These are phyloP conservation scores for Drosophila fuyamai DNA, from an alignment of 1,140 invertebrate genomes.

Conservation along the genomic window DNA sequence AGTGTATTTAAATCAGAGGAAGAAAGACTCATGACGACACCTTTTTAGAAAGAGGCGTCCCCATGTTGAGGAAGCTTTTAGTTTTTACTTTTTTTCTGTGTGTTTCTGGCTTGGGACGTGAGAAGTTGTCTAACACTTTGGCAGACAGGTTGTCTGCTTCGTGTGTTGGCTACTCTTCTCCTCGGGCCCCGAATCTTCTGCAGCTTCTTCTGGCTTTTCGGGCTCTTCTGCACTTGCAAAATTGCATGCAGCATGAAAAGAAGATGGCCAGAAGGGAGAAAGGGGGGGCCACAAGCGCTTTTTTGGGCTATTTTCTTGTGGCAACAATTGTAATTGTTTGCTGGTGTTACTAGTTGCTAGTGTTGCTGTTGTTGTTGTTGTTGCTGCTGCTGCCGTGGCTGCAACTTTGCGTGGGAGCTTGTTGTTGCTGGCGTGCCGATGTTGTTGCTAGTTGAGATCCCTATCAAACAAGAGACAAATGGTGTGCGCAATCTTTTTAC, in stretches of 20 bases:
- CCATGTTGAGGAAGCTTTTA: constrained; percentile 19
- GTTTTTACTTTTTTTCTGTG: constrained; percentile 17
- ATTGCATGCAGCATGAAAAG: constrained; percentile 48
- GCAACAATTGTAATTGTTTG: constrained; percentile 71
- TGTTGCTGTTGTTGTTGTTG: constrained; percentile 37
- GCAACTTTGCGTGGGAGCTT: constrained; percentile 78
- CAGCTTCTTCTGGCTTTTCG: constrained; percentile 40
- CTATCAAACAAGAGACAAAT: constrained; percentile 81
- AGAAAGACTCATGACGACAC: constrained; percentile 67
- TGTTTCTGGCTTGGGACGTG: constrained; percentile 57
- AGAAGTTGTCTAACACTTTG: constrained; percentile 81
- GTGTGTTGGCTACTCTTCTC: constrained; percentile 18
- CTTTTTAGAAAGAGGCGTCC: constrained; percentile 33
- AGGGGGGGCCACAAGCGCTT: constrained; percentile 33
- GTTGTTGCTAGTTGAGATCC: constrained; percentile 60
- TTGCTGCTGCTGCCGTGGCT: constrained; percentile 39
- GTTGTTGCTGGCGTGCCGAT: constrained; percentile 42
- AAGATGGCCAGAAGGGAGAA: constrained; percentile 40
- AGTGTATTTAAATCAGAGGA: constrained; percentile 22
- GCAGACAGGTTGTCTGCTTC: constrained; percentile 73
- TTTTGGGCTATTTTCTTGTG: constrained; percentile 61
- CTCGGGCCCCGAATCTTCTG: constrained; percentile 2
- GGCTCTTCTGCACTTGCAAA: constrained; percentile 68
- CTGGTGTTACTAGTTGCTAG: constrained; percentile 39
- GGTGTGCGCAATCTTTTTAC: constrained; percentile 79